Evolutionary conservation across 2,113 vertebrate genomes (phyloP).

Genomic region (Atlantisia rogersi): DNA sequence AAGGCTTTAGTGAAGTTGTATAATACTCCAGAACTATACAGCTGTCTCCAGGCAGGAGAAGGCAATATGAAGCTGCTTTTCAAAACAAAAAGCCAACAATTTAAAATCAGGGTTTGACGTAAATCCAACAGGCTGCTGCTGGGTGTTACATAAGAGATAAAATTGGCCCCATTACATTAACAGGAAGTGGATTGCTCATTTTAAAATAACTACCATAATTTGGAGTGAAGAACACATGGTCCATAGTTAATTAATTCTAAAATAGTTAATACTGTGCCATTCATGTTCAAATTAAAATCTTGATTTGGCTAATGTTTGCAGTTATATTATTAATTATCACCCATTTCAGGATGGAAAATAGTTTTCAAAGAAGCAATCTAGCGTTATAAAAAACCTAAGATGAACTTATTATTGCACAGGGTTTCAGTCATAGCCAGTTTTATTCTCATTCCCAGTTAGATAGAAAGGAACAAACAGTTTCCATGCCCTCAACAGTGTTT

Average conservation of each 20-base stretch:
- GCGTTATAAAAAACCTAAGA: background rate
- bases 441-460: background rate
- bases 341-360: slow-evolving; percentile 14
- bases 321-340: background rate
- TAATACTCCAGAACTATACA: background rate
- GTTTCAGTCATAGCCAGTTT: background rate
- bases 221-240: background rate
- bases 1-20: background rate
- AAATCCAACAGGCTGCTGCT: background rate
- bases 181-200: background rate
- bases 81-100: background rate
- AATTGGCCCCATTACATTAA: background rate
- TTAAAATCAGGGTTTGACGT: background rate
- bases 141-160: background rate
- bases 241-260: background rate
- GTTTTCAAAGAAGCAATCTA: background rate
- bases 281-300: background rate
- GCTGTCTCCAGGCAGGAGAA: background rate
- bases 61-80: background rate
- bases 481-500: background rate
- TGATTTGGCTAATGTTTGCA: background rate
- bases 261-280: background rate
- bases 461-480: background rate
- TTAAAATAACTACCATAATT: background rate
- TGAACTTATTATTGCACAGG: background rate